These are phyloP conservation scores for Tipula vernalis DNA, from an alignment of 2,888 invertebrate genomes.

Conservation along the genomic window DNA sequence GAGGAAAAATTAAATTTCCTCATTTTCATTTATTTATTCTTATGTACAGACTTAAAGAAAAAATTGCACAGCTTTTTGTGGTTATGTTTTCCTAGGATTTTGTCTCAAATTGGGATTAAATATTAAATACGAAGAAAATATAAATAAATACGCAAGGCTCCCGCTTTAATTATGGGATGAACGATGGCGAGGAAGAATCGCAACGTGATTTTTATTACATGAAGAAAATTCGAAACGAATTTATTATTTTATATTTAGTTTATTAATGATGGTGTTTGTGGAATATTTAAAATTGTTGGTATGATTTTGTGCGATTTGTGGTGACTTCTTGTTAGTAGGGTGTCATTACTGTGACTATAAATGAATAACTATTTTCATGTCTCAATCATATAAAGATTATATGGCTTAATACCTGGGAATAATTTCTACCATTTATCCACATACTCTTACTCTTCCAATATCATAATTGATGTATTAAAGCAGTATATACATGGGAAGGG, in stretches of 20 bases:
- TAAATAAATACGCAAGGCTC: neutral
- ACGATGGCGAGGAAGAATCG: neutral
- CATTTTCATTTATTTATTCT: neutral
- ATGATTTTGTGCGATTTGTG: neutral
- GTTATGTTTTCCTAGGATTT: neutral
- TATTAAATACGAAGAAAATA: neutral
- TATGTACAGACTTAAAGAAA: neutral
- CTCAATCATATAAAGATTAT: neutral
- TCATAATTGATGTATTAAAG: neutral
- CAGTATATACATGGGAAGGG: neutral
- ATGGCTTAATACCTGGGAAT: neutral
- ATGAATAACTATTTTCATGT: neutral
- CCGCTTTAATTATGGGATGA: neutral
- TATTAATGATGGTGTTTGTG: neutral
- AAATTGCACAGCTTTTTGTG: neutral
- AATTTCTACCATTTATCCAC: neutral
- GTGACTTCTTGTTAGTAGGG: neutral
- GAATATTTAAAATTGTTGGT: neutral
- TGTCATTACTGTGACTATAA: neutral
- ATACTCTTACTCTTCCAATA: neutral
- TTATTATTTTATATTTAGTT: neutral
- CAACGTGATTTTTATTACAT: neutral
- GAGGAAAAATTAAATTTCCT: neutral
- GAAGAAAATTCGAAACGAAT: neutral
- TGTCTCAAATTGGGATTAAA: neutral